A percentile compares a stretch with the other conserved stretches of the same genome.
These are phyloP conservation scores for Norana najaformis DNA, from an alignment of 2,888 invertebrate genomes.

Conservation along the genomic window DNA sequence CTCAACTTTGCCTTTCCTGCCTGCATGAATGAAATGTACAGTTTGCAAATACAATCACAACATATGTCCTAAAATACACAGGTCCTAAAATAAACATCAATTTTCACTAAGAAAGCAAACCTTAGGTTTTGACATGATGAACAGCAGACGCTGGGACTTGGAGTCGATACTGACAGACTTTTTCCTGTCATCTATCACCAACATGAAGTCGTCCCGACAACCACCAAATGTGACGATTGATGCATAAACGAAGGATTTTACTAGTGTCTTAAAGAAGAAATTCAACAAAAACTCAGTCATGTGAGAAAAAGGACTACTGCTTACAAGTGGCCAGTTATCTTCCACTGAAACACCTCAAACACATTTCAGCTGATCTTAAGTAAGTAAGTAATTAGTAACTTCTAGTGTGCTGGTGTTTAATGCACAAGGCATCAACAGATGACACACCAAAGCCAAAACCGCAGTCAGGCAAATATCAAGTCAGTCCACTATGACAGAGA, in stretches of 20 bases:
- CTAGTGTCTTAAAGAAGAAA: slow-evolving; percentile 59
- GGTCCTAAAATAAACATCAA: background rate
- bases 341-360: background rate
- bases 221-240: slow-evolving; percentile 93
- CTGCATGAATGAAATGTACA: too few relatives aligned
- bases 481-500: too few relatives aligned
- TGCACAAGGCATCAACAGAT: too few relatives aligned
- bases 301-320: background rate
- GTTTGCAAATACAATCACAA: too few relatives aligned
- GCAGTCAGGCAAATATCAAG: too few relatives aligned
- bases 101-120: slow-evolving; percentile 33
- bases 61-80: background rate
- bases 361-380: too few relatives aligned
- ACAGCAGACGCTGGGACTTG: slow-evolving; percentile 40
- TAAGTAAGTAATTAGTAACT: too few relatives aligned
- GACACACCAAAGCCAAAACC: too few relatives aligned
- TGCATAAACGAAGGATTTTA: slow-evolving; percentile 81
- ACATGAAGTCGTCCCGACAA: slow-evolving; percentile 93
- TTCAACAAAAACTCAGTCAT: background rate
- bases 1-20: background rate
- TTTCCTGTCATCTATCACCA: slow-evolving; percentile 67
- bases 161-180: background rate
- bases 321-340: too few relatives aligned
- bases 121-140: slow-evolving; percentile 44
- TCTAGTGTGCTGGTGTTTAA: too few relatives aligned